These are phyloP conservation scores for Paelopatides confundens DNA, from an alignment of 53 echinoderm and acorn worm species.

Conservation along the genomic window DNA sequence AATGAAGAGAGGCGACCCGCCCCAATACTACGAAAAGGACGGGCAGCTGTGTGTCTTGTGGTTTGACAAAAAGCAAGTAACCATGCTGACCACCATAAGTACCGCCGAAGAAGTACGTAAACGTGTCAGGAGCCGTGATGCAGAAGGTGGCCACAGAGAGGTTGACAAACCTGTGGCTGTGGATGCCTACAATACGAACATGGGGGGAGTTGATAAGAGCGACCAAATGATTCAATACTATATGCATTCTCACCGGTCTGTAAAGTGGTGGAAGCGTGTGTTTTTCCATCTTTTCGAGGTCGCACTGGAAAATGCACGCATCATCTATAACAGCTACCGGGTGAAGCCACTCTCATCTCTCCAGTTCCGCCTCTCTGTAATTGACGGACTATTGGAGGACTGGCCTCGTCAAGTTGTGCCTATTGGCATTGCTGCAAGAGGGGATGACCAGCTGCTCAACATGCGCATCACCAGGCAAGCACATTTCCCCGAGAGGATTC, in stretches of 20 bases:
- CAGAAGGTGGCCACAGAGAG: not conserved
- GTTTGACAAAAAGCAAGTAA: constrained; percentile 35
- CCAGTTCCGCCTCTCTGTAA: not conserved
- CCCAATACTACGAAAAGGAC: not conserved
- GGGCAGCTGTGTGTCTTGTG: not conserved
- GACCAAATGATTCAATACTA: constrained; percentile 47
- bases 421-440: not conserved
- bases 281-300: not conserved
- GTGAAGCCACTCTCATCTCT: constrained; percentile 6
- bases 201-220: constrained; percentile 34
- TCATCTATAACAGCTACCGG: not conserved
- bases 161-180: constrained; percentile 14
- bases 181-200: not conserved
- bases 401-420: constrained; percentile 12
- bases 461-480: not conserved
- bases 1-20: constrained; percentile 24
- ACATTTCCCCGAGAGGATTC: not conserved
- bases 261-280: too few relatives aligned
- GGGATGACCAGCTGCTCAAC: not conserved
- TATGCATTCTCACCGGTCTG: constrained; percentile 14
- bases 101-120: not conserved
- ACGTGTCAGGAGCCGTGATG: not conserved
- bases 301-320: constrained; percentile 2
- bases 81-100: constrained; percentile 4
- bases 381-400: not conserved